These are phyloP conservation scores for Chloebia gouldiae DNA, from an alignment of 2,113 vertebrate genomes.

Conservation along the genomic window DNA sequence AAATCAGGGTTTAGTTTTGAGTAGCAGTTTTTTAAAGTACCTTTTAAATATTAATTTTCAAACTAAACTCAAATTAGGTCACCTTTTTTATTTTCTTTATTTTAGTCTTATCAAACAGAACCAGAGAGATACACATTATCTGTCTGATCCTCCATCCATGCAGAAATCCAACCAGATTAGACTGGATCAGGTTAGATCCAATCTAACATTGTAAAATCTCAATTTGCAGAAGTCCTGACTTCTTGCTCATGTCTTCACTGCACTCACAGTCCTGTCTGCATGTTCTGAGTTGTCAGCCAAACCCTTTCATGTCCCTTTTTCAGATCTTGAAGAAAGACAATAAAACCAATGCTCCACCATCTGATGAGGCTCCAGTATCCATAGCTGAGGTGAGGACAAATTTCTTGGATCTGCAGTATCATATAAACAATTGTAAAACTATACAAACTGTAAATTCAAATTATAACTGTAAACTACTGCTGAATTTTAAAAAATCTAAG, in stretches of 20 bases:
- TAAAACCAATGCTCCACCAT: background rate
- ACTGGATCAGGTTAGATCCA: background rate
- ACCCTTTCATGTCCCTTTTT: background rate
- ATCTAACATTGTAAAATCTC: background rate
- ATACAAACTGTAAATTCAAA: background rate
- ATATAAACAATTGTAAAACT: background rate
- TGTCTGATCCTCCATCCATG: background rate
- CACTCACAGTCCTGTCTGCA: background rate
- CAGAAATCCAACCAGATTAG: background rate
- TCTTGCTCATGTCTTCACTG: background rate
- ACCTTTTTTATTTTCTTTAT: background rate
- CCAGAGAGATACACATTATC: background rate
- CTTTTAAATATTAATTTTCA: background rate
- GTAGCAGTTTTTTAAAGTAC: background rate
- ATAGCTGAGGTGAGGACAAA: slow-evolving; percentile 70
- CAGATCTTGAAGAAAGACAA: slow-evolving; percentile 76
- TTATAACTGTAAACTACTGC: background rate
- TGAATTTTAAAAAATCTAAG: background rate
- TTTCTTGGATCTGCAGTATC: background rate
- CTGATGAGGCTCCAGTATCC: slow-evolving; percentile 33
- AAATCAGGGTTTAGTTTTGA: background rate
- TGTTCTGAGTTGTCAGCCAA: background rate
- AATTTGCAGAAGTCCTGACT: background rate
- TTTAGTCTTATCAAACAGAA: background rate
- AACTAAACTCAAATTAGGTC: background rate